These are phyloP conservation scores for Phalacrocorax aristotelis DNA, from an alignment of 2,113 vertebrate genomes.

Conservation along the genomic window DNA sequence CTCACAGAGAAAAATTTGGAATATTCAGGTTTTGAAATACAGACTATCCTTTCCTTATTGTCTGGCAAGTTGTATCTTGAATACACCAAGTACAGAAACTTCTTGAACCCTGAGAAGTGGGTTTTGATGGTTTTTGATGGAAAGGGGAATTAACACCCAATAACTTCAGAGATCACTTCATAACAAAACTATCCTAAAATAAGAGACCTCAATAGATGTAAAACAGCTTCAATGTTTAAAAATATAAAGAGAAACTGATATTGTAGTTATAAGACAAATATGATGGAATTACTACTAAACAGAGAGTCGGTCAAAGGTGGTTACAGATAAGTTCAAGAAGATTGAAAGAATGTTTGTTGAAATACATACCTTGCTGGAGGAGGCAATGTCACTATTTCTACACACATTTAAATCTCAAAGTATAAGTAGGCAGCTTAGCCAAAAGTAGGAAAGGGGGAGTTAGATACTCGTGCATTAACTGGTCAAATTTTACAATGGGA, in stretches of 20 bases:
- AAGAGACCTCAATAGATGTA: neutral
- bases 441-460: neutral
- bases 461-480: neutral
- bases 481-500: neutral
- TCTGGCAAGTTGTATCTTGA: neutral
- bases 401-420: neutral
- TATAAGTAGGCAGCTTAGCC: neutral
- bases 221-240: neutral
- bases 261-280: neutral
- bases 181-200: neutral
- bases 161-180: neutral
- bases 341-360: neutral
- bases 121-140: neutral
- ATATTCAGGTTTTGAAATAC: neutral
- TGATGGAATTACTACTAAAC: neutral
- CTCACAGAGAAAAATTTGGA: neutral
- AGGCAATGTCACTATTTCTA: neutral
- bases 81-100: neutral
- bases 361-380: neutral
- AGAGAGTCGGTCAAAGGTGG: neutral
- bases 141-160: neutral
- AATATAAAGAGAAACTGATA: neutral
- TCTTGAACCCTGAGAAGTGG: neutral
- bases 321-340: neutral
- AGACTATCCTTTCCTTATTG: neutral